Conservation (phyloP, 2,797 vertebrate species). For the Lindbergichthys nudifrons region DNA sequence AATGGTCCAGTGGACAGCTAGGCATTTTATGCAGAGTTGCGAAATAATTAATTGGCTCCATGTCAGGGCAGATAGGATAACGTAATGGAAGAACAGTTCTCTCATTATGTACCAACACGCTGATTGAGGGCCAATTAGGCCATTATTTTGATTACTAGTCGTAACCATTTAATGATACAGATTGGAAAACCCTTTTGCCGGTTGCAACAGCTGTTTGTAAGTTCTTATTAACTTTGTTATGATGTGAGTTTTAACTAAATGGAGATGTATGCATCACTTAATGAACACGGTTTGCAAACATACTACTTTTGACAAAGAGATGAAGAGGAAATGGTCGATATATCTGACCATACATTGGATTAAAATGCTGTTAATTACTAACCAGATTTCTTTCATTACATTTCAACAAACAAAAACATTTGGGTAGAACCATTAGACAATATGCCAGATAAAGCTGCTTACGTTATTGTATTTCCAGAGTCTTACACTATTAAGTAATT, state of each 20-base stretch:
- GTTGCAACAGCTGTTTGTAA: not conserved
- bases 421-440: no score
- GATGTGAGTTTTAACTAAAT: not conserved
- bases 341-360: no score
- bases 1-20: slow-evolving; percentile 20
- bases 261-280: not conserved
- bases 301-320: not conserved
- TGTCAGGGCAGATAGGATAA: slow-evolving; percentile 34
- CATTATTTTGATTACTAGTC: slow-evolving; percentile 10
- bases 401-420: no score
- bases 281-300: not conserved
- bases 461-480: no score
- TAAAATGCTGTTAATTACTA: no score
- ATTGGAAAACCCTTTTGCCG: not conserved
- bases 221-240: not conserved
- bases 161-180: slow-evolving; percentile 9
- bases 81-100: not conserved
- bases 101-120: slow-evolving; percentile 15
- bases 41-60: slow-evolving; percentile 27
- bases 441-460: no score
- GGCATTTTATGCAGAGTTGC: slow-evolving; percentile 14
- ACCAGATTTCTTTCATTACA: no score
- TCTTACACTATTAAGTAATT: no score
- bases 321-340: not conserved
- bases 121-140: not conserved